Conservation (phyloP, 2,113 vertebrate species). For the Ophthalmolycus amberensis region DNA sequence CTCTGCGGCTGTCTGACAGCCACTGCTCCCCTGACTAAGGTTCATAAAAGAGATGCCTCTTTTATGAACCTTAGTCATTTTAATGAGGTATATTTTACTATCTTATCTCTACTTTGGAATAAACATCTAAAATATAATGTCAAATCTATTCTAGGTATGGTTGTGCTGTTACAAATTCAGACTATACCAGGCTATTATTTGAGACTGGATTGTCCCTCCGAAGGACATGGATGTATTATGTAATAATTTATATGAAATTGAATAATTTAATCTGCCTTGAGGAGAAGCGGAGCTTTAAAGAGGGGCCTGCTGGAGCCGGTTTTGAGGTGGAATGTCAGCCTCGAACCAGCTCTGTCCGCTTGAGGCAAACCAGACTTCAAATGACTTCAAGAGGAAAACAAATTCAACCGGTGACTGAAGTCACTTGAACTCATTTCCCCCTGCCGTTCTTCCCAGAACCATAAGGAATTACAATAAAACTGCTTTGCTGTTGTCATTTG, state of each 20-base stretch:
- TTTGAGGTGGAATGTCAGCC: slow-evolving; percentile 61
- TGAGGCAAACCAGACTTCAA: slow-evolving; percentile 54
- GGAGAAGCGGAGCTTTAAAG: slow-evolving; percentile 58
- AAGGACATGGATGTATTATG: slow-evolving; percentile 66
- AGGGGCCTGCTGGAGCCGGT: slow-evolving; percentile 53
- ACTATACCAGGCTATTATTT: slow-evolving; percentile 45
- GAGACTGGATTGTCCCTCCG: slow-evolving; percentile 40
- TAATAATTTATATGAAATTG: slow-evolving; percentile 78
- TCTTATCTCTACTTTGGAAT: slow-evolving; percentile 61
- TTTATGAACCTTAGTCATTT: slow-evolving; percentile 73
- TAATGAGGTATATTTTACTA: slow-evolving; percentile 73
- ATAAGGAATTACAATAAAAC: slow-evolving; percentile 41
- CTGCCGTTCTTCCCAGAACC: slow-evolving; percentile 37
- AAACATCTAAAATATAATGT: slow-evolving; percentile 66
- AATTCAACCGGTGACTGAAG: slow-evolving; percentile 51
- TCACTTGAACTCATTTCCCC: slow-evolving; percentile 51
- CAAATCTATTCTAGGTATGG: slow-evolving; percentile 44
- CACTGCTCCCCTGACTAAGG: slow-evolving; percentile 68
- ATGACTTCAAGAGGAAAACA: slow-evolving; percentile 60
- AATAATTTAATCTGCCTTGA: slow-evolving; percentile 77
- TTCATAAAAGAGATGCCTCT: too few relatives aligned
- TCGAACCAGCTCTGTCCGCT: slow-evolving; percentile 36
- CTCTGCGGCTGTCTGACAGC: slow-evolving; percentile 50
- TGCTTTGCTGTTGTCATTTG: slow-evolving; percentile 22
- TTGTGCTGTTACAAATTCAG: slow-evolving; percentile 48